These are phyloP conservation scores for Macquaria australasica DNA, from an alignment of 2,113 vertebrate species.

Conservation along the genomic window DNA sequence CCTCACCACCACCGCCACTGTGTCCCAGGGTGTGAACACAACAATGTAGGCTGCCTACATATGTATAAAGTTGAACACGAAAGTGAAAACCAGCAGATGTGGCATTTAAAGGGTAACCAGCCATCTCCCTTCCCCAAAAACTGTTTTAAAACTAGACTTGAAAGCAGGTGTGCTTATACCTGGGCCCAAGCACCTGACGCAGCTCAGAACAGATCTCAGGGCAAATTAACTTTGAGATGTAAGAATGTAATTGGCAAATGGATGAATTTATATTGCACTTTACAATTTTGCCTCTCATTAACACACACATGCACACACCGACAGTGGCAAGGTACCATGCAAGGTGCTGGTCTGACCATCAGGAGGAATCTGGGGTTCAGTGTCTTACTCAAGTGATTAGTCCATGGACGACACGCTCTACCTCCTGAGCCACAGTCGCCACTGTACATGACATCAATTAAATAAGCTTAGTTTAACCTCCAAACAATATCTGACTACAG, in stretches of 20 bases:
- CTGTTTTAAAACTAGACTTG: background rate
- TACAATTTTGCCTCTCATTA: background rate
- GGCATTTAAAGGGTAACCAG: constrained; percentile 19
- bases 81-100: constrained; percentile 28
- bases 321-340: background rate
- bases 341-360: background rate
- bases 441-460: too few relatives aligned
- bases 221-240: background rate
- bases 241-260: background rate
- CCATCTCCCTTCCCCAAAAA: constrained; percentile 1
- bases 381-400: too few relatives aligned
- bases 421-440: too few relatives aligned
- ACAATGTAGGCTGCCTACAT: background rate
- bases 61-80: constrained; percentile 6
- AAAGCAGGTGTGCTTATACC: background rate
- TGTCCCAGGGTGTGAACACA: constrained; percentile 9
- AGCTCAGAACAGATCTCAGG: background rate
- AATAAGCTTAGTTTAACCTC: background rate
- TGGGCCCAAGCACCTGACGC: background rate
- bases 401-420: too few relatives aligned
- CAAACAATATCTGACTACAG: background rate
- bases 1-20: background rate
- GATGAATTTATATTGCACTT: too few relatives aligned
- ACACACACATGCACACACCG: background rate
- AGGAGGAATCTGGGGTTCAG: background rate